Conservation (phyloP, 2,888 invertebrate species). For the Zeuzera pyrina region DNA sequence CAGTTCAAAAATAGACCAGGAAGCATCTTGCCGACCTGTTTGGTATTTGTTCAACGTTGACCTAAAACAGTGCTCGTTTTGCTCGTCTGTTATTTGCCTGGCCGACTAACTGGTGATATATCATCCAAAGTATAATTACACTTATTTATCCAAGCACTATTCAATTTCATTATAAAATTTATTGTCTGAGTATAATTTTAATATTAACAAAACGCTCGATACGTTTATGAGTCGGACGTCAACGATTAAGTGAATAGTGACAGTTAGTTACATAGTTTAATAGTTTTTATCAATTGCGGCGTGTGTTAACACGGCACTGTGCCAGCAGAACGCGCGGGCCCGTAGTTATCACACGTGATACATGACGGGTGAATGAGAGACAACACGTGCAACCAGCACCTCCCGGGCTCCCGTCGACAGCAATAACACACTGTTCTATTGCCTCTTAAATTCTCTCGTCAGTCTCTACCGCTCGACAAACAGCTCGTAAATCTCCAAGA, state of each 20-base stretch:
- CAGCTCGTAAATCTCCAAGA: too few species aligned
- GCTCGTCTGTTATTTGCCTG: conserved; percentile 68
- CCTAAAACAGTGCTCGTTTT: conserved; percentile 71
- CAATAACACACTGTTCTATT: too few species aligned
- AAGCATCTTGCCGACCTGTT: conserved; percentile 70
- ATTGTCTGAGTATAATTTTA: too few species aligned
- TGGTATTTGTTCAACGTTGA: conserved; percentile 73
- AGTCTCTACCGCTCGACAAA: too few species aligned
- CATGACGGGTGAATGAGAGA: conserved; percentile 60
- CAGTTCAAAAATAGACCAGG: conserved; percentile 69
- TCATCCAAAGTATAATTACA: conserved; percentile 4
- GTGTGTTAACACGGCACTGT: conserved; percentile 53
- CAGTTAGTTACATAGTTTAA: too few species aligned
- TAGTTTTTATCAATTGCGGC: conserved; percentile 36
- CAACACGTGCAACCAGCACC: conserved; percentile 37
- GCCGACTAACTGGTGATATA: conserved; percentile 36
- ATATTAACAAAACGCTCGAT: too few species aligned
- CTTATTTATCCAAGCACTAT: too few species aligned
- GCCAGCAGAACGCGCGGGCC: conserved; percentile 47
- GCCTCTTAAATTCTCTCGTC: too few species aligned
- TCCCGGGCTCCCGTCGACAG: too few species aligned
- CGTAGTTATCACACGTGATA: conserved; percentile 39
- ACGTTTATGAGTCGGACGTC: too few species aligned
- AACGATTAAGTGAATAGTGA: too few species aligned
- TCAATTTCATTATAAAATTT: too few species aligned